These are phyloP conservation scores for Drosophila nigromelanica DNA, from an alignment of 1,140 invertebrate species.

Conservation along the genomic window DNA sequence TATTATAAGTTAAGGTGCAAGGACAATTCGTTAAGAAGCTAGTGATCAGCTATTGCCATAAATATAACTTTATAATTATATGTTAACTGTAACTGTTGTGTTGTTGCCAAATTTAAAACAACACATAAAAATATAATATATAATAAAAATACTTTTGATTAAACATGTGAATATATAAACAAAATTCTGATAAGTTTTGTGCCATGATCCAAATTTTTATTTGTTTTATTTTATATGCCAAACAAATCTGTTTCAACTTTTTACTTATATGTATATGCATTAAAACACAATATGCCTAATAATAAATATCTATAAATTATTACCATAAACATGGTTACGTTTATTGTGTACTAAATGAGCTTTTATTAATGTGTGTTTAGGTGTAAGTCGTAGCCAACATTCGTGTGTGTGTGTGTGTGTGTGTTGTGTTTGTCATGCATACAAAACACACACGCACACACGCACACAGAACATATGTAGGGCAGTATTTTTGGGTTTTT, in stretches of 20 bases:
- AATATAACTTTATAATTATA: not conserved
- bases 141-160: no score
- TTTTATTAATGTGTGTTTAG: slow-evolving; percentile 45
- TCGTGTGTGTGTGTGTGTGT: slow-evolving; percentile 11
- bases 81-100: no score
- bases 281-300: not conserved
- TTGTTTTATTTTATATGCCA: no score
- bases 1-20: slow-evolving; percentile 28
- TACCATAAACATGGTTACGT: slow-evolving; percentile 43
- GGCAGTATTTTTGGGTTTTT: slow-evolving; percentile 26
- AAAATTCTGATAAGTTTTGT: no score
- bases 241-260: no score
- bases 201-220: no score
- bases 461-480: slow-evolving; percentile 7
- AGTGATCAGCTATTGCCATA: slow-evolving; percentile 1
- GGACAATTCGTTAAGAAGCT: not conserved
- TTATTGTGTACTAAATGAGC: slow-evolving; percentile 63
- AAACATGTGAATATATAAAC: no score
- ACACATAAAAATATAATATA: no score
- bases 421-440: slow-evolving; percentile 22
- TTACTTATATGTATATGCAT: no score
- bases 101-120: no score
- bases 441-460: slow-evolving; percentile 9
- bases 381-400: not conserved
- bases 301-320: slow-evolving; percentile 3